phyloP scores from a whole-genome alignment of 2,113 vertebrate species.

The Hemiscyllium ocellatum region DNA sequence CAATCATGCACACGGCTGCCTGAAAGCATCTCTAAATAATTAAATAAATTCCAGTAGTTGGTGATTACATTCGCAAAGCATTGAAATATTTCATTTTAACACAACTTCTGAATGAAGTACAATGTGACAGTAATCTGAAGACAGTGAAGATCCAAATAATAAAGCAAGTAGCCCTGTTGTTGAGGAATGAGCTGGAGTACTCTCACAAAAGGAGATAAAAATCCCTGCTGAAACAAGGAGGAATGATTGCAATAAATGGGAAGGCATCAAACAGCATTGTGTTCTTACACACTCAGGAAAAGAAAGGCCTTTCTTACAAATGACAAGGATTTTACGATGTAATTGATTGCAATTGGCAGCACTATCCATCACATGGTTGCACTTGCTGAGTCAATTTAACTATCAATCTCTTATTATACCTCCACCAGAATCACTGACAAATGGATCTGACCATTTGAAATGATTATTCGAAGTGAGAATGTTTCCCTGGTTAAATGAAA shows the following conservation, averaged over 20 bases:
- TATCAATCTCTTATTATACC: slow-evolving; percentile 10
- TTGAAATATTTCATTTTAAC: neutral
- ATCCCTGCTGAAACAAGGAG: no score
- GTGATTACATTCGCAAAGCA: neutral
- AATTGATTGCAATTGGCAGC: slow-evolving; percentile 17
- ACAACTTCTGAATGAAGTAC: neutral
- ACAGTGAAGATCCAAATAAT: neutral
- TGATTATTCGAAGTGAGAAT: neutral
- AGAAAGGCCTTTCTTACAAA: neutral
- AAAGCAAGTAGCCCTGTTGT: neutral
- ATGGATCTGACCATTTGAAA: neutral
- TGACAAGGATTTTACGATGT: slow-evolving; percentile 24
- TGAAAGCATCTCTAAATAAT: neutral
- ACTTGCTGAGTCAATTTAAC: neutral
- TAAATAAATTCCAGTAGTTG: neutral
- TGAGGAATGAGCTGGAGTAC: neutral
- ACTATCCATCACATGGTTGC: slow-evolving; percentile 5
- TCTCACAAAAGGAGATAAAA: neutral
- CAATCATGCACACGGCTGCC: neutral
- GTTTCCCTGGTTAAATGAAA: slow-evolving; percentile 3
- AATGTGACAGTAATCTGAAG: neutral
- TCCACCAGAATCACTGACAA: slow-evolving; percentile 8
- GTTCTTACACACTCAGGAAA: neutral
- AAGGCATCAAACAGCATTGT: neutral
- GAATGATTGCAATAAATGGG: neutral